Evolutionary conservation across 2,113 vertebrate species (phyloP).

Genomic region (Anser brachyrhynchus): DNA sequence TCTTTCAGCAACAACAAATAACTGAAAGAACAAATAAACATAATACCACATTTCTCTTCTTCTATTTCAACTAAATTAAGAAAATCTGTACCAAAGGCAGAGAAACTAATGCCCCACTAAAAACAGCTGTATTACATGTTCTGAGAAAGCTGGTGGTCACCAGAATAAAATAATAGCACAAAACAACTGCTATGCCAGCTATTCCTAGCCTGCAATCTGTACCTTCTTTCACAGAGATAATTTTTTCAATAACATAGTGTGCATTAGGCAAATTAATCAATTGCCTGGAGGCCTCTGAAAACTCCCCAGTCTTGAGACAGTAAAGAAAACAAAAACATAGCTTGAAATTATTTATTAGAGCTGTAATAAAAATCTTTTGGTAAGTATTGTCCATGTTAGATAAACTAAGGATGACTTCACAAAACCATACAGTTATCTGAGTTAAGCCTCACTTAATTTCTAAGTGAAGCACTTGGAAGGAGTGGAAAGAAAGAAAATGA

Average conservation of each 20-base stretch:
- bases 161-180: not conserved
- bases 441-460: not conserved
- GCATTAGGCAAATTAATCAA: not conserved
- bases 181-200: not conserved
- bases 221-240: not conserved
- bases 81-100: not conserved
- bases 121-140: not conserved
- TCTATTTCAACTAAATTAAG: not conserved
- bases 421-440: not conserved
- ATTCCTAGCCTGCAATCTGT: not conserved
- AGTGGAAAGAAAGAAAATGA: not conserved
- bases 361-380: not conserved
- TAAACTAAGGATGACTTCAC: not conserved
- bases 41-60: not conserved
- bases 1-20: not conserved
- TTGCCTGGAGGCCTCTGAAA: not conserved
- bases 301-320: not conserved
- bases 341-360: constrained; percentile 2
- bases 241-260: not conserved
- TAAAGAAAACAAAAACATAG: not conserved
- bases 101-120: not conserved
- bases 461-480: not conserved
- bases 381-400: not conserved
- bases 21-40: not conserved
- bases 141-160: not conserved